Percentiles rank a stretch among this genome's conserved stretches.
Evolutionary conservation across 1,140 invertebrate genomes (phyloP).

Genomic region (Portunus trituberculatus): DNA sequence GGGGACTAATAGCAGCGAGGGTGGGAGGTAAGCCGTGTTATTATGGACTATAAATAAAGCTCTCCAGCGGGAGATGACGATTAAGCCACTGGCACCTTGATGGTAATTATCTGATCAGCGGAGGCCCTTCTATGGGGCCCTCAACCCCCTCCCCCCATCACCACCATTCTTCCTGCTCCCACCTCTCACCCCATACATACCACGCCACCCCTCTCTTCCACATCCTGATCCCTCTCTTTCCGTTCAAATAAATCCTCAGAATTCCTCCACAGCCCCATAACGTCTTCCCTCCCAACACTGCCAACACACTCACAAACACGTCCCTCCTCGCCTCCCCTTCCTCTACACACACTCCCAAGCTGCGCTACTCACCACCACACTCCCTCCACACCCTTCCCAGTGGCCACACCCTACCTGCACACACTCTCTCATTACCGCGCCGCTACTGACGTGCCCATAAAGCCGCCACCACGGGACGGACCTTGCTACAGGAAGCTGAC

Average conservation of each 20-base stretch:
- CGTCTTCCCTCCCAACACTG: no score
- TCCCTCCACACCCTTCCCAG: no score
- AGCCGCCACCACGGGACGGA: not conserved
- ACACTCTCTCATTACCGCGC: not conserved
- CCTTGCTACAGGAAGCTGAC: no score
- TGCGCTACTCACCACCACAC: no score
- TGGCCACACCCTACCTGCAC: not conserved
- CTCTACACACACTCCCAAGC: no score
- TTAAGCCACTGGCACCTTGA: conserved; percentile 22
- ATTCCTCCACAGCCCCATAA: no score
- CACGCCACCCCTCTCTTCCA: not conserved
- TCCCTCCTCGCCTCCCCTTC: no score
- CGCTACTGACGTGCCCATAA: not conserved
- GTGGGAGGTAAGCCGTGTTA: conserved; percentile 54
- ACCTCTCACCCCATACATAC: not conserved
- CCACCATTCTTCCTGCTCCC: not conserved
- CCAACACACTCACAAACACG: no score
- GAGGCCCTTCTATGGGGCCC: conserved; percentile 14
- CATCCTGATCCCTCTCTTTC: no score
- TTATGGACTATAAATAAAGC: conserved; percentile 64
- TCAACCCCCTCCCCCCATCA: not conserved
- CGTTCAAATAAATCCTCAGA: no score
- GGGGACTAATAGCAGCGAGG: conserved; percentile 18
- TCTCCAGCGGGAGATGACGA: conserved; percentile 35
- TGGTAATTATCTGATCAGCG: conserved; percentile 44